Conservation (phyloP, 1,140 invertebrate genomes). For the Pararge aegeria region DNA sequence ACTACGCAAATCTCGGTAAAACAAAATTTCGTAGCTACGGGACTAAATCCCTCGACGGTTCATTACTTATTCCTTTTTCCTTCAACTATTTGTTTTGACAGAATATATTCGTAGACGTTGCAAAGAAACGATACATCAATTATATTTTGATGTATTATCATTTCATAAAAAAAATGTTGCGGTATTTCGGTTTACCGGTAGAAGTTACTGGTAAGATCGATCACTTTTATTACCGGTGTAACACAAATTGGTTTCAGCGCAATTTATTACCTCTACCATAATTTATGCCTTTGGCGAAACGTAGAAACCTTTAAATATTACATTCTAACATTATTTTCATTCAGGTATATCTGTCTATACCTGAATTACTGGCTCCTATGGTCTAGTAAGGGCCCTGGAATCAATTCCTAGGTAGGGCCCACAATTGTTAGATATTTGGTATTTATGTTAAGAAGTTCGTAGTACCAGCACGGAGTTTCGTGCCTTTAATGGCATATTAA, state of each 20-base stretch:
- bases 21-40: no score
- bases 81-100: no score
- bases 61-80: not conserved
- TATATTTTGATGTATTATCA: slow-evolving; percentile 3
- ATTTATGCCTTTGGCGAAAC: slow-evolving; percentile 5
- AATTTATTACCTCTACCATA: slow-evolving; percentile 14
- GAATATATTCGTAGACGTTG: not conserved
- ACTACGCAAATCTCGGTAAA: no score
- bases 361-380: no score
- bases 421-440: no score
- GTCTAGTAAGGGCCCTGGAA: no score
- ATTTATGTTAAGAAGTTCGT: no score
- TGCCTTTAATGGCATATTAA: no score
- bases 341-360: no score
- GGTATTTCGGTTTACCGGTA: not conserved
- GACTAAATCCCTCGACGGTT: no score
- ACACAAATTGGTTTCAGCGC: slow-evolving; percentile 10
- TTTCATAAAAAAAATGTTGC: slow-evolving; percentile 18
- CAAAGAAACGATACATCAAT: slow-evolving; percentile 13
- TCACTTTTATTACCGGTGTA: slow-evolving; percentile 17
- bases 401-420: no score
- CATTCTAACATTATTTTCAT: slow-evolving; percentile 2
- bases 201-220: slow-evolving; percentile 10
- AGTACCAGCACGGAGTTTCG: no score
- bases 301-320: slow-evolving; percentile 1